phyloP scores from a whole-genome alignment of 2,113 vertebrate species.

The Tretioscincus oriximinensis region DNA sequence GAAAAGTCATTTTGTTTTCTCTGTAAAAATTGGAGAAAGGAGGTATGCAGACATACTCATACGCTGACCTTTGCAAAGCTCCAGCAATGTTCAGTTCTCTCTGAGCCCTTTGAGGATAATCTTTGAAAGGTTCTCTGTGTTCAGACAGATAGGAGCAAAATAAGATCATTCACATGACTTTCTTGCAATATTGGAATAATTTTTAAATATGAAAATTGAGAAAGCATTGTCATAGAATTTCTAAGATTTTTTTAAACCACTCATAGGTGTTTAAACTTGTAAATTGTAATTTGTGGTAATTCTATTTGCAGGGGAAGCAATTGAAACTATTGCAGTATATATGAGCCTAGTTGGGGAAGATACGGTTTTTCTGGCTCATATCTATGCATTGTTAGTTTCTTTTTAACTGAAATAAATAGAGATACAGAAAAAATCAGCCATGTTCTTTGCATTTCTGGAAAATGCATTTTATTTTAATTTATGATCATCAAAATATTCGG shows the following conservation, averaged over 20 bases:
- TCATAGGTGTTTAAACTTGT: not conserved
- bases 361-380: not conserved
- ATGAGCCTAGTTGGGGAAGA: not conserved
- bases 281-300: not conserved
- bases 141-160: not conserved
- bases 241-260: not conserved
- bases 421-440: not conserved
- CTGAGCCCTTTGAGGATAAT: not conserved
- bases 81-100: not conserved
- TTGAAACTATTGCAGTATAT: not conserved
- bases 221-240: no score
- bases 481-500: no score
- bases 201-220: no score
- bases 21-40: not conserved
- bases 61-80: not conserved
- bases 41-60: not conserved
- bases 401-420: not conserved
- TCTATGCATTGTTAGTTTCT: not conserved
- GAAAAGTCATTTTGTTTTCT: not conserved
- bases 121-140: not conserved
- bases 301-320: not conserved
- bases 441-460: not conserved
- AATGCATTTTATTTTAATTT: not conserved
- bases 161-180: not conserved
- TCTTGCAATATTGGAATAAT: not conserved